Percentiles rank a stretch among this genome's conserved stretches.
These are phyloP conservation scores for Eidolon dupreanum DNA, from an alignment of 2,797 vertebrate genomes.

Conservation along the genomic window DNA sequence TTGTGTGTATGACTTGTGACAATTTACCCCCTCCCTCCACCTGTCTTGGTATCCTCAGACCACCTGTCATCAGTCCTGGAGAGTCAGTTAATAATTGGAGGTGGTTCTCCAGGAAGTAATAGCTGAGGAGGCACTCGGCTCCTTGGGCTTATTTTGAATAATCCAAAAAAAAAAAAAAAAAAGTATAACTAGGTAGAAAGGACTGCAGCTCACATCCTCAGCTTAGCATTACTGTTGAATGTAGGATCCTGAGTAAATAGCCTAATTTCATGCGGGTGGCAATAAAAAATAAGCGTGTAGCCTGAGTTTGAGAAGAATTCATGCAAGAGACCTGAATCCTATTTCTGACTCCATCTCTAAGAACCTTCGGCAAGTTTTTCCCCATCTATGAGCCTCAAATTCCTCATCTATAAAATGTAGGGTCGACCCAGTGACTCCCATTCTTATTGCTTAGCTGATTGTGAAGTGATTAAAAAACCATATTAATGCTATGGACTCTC, in stretches of 20 bases:
- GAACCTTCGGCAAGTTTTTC: background rate
- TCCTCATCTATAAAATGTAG: background rate
- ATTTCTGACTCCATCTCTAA: background rate
- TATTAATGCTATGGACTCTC: background rate
- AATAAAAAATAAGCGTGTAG: background rate
- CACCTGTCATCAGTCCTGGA: background rate
- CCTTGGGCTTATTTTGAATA: background rate
- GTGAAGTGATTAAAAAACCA: background rate
- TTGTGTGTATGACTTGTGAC: too few species aligned
- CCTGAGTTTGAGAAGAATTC: background rate
- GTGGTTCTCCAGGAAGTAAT: background rate
- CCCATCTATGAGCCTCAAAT: background rate
- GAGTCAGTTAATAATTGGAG: background rate
- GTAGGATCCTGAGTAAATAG: background rate
- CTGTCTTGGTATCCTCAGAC: background rate
- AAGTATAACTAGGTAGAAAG: background rate
- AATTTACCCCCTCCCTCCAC: background rate
- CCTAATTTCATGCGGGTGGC: background rate
- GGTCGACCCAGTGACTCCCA: background rate
- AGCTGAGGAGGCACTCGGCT: background rate
- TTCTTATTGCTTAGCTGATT: background rate
- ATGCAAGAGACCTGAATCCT: background rate
- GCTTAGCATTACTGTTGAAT: background rate
- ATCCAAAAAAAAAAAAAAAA: background rate
- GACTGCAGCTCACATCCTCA: background rate